Evolutionary conservation across 2,797 vertebrate species (phyloP), one percentile per base, ranked within the genome.

Genomic region (Takifugu ocellatus): DNA sequence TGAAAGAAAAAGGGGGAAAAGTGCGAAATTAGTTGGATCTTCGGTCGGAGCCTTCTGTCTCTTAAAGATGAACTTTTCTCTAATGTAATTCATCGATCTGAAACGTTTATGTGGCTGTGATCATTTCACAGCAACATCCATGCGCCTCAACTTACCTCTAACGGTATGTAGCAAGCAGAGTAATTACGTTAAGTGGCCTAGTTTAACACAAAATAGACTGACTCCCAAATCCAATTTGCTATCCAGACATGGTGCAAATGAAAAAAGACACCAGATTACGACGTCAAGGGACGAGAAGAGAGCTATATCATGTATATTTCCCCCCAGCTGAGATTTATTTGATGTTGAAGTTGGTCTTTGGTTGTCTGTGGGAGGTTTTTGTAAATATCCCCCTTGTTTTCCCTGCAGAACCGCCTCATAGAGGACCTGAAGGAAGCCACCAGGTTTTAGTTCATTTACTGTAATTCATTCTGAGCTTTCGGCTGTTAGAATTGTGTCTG

Each of bases 221-320:
- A 31, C 45, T 6, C 39, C 27, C 46, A 82, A 85, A 81, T 82
- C 74, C 76, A 82, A 81, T 86, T 83, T 74, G 77, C 59, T 25
- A 39, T 74, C 49, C 75, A 79, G 75, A 74, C 75, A 77, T 66
- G 68, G 71, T 59, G 71, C 69, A 74, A 73, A 74, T 78, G 77
- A 21, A 60, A 56, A 51, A 55, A 25, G 36, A 39, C 75, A 61
- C 52, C 61, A 61, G 69, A 67, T 51, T 25, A 61, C 54, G 46
- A 55, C 12, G 42, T 59, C 12, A n/a, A 49, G 6, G 4, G 56
- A 54, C 66, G 4, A 14, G 49, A 58, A 61, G 57, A 67, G 63
- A 78, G 51, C 51, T 71, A 60, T 64, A 25, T 17, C 52, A 25
- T 21, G 64, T 71, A 26, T 2, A 42, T 43, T 33, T 68, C 45